Conservation (phyloP, 2,113 vertebrate genomes). For the Helogale parvula region DNA sequence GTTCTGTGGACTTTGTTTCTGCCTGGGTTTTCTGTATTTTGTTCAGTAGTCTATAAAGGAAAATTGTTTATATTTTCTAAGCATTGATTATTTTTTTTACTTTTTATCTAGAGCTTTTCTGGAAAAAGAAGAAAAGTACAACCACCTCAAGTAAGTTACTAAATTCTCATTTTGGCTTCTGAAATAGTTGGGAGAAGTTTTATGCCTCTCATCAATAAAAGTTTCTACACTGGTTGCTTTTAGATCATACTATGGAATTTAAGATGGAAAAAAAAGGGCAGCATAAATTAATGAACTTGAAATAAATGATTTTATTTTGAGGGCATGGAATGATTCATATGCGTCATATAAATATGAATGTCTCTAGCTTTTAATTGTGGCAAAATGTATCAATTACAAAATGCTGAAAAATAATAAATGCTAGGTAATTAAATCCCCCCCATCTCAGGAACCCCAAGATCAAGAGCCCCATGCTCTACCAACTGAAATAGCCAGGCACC, state of each 20-base stretch:
- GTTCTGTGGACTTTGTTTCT: not conserved
- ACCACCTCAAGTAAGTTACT: conserved; percentile 88
- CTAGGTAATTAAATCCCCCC: not conserved
- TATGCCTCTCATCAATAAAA: conserved; percentile 50
- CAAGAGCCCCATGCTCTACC: not conserved
- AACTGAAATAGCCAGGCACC: not conserved
- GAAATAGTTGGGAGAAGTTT: conserved; percentile 54
- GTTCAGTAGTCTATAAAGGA: not conserved
- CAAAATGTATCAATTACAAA: conserved; percentile 2
- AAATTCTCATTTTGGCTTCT: conserved; percentile 49
- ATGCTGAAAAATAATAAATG: conserved; percentile 43
- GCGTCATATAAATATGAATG: conserved; percentile 20
- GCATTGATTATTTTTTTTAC: conserved; percentile 9
- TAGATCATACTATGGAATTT: not conserved
- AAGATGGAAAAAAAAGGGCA: not conserved
- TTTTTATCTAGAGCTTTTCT: conserved; percentile 89
- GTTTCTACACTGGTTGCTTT: not conserved
- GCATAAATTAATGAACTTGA: conserved; percentile 31
- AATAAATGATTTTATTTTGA: conserved; percentile 27
- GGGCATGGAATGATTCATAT: not conserved
- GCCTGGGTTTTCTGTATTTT: not conserved
- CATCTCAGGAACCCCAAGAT: not conserved
- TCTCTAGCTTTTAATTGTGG: not conserved
- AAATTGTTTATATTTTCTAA: conserved; percentile 27
- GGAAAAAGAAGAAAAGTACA: conserved; percentile 94